Percentiles rank a stretch among this genome's conserved stretches.
Conservation (phyloP, 2,113 vertebrate species). For the Rhadina sibilatrix region DNA sequence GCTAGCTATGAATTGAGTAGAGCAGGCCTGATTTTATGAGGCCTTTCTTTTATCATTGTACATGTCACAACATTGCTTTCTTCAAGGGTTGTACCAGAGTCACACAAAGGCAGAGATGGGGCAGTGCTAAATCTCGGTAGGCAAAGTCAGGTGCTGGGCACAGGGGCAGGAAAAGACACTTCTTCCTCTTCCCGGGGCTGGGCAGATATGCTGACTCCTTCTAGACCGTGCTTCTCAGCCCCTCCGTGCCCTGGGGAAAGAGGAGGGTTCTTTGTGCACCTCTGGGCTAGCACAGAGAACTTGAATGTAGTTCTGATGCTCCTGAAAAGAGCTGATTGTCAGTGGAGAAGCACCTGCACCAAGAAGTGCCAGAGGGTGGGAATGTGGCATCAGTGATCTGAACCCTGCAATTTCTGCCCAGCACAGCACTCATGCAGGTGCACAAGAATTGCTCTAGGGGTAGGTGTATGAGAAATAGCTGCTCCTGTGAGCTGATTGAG, state of each 20-base stretch:
- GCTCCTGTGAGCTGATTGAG: not conserved
- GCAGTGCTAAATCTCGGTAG: not conserved
- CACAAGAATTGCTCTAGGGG: too few species aligned
- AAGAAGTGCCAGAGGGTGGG: not conserved
- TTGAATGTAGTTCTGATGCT: not conserved
- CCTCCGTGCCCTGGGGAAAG: not conserved
- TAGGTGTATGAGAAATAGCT: not conserved
- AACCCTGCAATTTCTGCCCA: not conserved
- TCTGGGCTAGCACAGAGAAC: not conserved
- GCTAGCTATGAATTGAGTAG: not conserved
- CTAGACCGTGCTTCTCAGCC: accelerated
- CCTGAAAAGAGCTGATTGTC: not conserved
- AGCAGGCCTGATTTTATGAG: too few species aligned
- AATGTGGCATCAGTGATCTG: not conserved
- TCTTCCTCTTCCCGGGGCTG: not conserved
- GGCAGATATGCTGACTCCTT: not conserved
- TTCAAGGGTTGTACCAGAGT: too few species aligned
- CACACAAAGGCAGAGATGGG: not conserved
- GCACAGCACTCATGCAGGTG: not conserved
- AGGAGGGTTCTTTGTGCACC: not conserved
- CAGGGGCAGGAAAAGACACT: not conserved
- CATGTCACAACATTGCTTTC: too few species aligned
- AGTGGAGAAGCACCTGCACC: not conserved
- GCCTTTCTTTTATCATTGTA: too few species aligned
- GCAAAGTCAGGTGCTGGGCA: not conserved